Evolutionary conservation across 2,113 vertebrate species (phyloP).

Genomic region (Erpornis zantholeuca): DNA sequence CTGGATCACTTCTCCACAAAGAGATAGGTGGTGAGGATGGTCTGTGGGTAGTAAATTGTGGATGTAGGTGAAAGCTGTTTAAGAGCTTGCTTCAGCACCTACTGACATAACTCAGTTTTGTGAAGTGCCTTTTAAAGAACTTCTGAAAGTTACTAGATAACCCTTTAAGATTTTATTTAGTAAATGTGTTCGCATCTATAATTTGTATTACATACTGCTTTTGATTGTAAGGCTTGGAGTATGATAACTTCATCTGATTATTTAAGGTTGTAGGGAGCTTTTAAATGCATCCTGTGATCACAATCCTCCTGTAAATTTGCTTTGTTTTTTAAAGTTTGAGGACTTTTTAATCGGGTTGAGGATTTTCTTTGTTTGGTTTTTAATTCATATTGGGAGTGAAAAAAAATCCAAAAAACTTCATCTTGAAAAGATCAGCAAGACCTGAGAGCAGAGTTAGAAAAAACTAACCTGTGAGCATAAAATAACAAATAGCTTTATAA

Average conservation of each 20-base stretch:
- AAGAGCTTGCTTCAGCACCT: not conserved
- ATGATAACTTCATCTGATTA: not conserved
- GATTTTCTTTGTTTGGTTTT: not conserved
- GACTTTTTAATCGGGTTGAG: rapidly evolving
- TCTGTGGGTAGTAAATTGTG: not conserved
- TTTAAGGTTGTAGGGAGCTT: not conserved
- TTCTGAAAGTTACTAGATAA: not conserved
- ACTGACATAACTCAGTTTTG: not conserved
- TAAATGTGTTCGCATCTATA: not conserved
- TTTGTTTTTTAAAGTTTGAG: not conserved
- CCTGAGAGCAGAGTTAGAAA: not conserved
- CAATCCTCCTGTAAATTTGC: not conserved
- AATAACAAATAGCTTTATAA: not conserved
- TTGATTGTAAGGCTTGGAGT: not conserved
- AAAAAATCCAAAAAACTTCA: not conserved
- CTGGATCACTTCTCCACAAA: not conserved
- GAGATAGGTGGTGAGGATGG: not conserved
- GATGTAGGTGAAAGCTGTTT: not conserved
- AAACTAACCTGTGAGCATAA: not conserved
- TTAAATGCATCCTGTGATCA: not conserved
- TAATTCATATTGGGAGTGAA: not conserved
- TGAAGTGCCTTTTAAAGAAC: not conserved
- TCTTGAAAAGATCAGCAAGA: not conserved
- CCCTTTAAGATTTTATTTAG: not conserved
- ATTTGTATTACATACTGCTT: not conserved